These are phyloP conservation scores for Nomada fabriciana DNA, from an alignment of 2,888 invertebrate species.

Conservation along the genomic window DNA sequence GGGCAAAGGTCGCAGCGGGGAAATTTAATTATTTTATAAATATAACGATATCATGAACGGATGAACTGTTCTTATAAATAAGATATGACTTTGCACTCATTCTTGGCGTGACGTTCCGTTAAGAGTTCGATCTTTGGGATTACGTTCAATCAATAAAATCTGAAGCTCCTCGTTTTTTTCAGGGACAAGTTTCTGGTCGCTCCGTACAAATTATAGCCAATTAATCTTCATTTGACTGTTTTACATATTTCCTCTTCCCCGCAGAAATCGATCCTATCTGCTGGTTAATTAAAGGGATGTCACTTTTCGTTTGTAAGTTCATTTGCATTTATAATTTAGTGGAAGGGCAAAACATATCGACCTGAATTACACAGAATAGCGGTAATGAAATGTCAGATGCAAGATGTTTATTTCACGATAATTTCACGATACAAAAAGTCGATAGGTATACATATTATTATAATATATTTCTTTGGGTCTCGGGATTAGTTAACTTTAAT, in stretches of 20 bases:
- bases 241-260: not conserved
- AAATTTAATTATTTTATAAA: slow-evolving; percentile 23
- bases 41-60: slow-evolving; percentile 1
- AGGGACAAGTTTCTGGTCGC: not conserved
- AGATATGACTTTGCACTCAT: not conserved
- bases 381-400: not conserved
- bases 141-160: not conserved
- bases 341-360: not conserved
- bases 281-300: slow-evolving; percentile 54
- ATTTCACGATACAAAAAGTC: not conserved
- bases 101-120: slow-evolving; percentile 26
- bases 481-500: slow-evolving; percentile 18
- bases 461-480: slow-evolving; percentile 1
- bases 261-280: slow-evolving; percentile 40
- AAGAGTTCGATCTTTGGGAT: not conserved
- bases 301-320: not conserved
- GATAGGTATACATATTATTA: not conserved
- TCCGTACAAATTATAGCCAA: not conserved
- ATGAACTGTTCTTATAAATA: not conserved
- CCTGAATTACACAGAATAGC: not conserved
- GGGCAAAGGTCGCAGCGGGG: not conserved
- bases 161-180: not conserved
- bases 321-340: not conserved
- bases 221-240: not conserved
- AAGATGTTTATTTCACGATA: not conserved